Conservation (phyloP, 2,113 vertebrate species). For the Pluvialis apricaria region DNA sequence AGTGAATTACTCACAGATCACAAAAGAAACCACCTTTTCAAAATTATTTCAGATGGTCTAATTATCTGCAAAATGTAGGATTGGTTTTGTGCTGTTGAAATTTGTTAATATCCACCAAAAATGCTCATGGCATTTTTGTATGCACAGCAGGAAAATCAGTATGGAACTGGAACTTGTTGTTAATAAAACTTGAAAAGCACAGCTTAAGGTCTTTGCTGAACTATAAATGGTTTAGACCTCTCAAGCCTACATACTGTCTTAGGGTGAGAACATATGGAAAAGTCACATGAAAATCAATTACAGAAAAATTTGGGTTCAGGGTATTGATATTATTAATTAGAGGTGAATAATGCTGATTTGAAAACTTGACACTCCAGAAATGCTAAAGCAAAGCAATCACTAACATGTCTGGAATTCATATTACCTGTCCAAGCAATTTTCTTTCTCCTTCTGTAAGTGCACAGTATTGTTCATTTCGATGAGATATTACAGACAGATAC, state of each 20-base stretch:
- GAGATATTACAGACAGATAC: background rate
- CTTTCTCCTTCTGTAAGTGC: constrained; percentile 10
- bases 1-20: constrained; percentile 62
- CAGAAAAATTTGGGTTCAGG: background rate
- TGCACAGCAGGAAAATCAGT: constrained; percentile 56
- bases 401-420: constrained; percentile 13
- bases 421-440: constrained; percentile 45
- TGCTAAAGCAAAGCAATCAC: constrained; percentile 12
- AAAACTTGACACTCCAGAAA: constrained; percentile 31
- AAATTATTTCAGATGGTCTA: constrained; percentile 61
- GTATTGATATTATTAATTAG: constrained; percentile 55
- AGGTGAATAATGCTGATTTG: constrained; percentile 27
- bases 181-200: constrained; percentile 69
- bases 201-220: constrained; percentile 61
- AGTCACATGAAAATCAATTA: constrained; percentile 29
- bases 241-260: constrained; percentile 15
- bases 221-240: constrained; percentile 48
- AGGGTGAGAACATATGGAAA: constrained; percentile 31
- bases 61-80: constrained; percentile 54
- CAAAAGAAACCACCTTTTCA: constrained; percentile 60
- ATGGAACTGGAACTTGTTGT: constrained; percentile 56
- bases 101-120: constrained; percentile 66
- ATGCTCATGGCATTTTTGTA: constrained; percentile 59
- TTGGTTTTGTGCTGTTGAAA: constrained; percentile 51
- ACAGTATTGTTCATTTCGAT: constrained; percentile 33